phyloP scores from a whole-genome alignment of 1,140 invertebrate genomes.

The Melipona quadrifasciata region DNA sequence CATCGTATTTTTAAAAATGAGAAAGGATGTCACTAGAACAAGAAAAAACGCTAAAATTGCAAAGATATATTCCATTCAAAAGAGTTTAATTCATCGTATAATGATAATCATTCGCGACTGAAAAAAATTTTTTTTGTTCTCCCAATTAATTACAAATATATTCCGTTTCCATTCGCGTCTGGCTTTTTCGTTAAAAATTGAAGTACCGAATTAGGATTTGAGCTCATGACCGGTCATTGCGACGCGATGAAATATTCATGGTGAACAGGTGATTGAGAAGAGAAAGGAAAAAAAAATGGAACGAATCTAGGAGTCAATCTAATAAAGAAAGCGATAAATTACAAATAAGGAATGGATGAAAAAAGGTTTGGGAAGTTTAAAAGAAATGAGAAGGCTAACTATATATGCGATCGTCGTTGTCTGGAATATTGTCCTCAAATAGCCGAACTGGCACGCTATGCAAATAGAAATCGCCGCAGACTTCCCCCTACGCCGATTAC shows the following conservation, averaged over 20 bases:
- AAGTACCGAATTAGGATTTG: neutral
- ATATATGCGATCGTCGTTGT: constrained; percentile 29
- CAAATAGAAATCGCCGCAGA: constrained; percentile 3
- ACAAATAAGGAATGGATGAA: constrained; percentile 35
- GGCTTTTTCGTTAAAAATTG: neutral
- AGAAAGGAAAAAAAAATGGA: neutral
- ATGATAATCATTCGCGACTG: too few species aligned
- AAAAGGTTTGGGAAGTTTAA: neutral
- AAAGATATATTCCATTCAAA: too few species aligned
- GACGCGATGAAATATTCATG: constrained; percentile 60
- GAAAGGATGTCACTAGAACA: too few species aligned
- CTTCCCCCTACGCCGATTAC: neutral
- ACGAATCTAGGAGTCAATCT: neutral
- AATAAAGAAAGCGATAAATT: constrained; percentile 24
- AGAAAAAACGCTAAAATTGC: too few species aligned
- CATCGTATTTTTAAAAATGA: too few species aligned
- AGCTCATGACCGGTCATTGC: constrained; percentile 28
- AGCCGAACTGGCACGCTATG: constrained; percentile 9
- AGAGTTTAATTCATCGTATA: too few species aligned
- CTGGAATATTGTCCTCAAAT: constrained; percentile 31
- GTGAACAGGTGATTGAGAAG: constrained; percentile 26
- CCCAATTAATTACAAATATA: neutral
- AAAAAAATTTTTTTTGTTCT: too few species aligned
- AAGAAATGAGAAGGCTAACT: constrained; percentile 31
- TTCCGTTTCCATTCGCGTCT: neutral